These are phyloP conservation scores for Philotrypesis tridentata DNA, from an alignment of 1,140 invertebrate genomes.

Conservation along the genomic window DNA sequence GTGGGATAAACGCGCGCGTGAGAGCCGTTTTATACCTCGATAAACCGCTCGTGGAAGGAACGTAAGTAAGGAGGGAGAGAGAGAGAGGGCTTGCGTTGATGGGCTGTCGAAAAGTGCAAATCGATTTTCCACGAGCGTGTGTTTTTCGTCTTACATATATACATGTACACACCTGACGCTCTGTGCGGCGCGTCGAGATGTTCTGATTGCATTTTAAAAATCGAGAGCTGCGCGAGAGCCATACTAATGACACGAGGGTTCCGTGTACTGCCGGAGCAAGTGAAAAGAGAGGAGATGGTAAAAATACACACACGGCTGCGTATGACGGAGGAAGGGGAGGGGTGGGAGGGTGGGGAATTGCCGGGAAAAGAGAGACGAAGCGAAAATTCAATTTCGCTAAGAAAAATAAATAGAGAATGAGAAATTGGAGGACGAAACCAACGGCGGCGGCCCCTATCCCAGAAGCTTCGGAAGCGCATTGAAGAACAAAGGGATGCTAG, in stretches of 20 bases:
- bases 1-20: not conserved
- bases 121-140: too few relatives aligned
- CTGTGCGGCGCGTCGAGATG: too few relatives aligned
- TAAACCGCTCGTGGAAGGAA: too few relatives aligned
- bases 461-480: not conserved
- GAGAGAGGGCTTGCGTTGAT: not conserved
- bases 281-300: not conserved
- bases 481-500: slow-evolving; percentile 15
- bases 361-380: not conserved
- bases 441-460: not conserved
- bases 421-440: slow-evolving; percentile 9
- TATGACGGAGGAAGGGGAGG: too few relatives aligned
- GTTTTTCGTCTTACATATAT: too few relatives aligned
- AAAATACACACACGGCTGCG: not conserved
- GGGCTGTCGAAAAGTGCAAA: too few relatives aligned
- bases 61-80: too few relatives aligned
- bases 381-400: slow-evolving; percentile 14
- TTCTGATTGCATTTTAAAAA: not conserved
- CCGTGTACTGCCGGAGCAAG: too few relatives aligned
- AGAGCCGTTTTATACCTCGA: too few relatives aligned
- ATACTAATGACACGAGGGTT: not conserved
- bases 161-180: too few relatives aligned
- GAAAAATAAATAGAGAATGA: slow-evolving; percentile 6
- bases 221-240: not conserved
- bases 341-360: not conserved